phyloP scores from a whole-genome alignment of 2,888 invertebrate species.

The Trichogramma dendrolimi region DNA sequence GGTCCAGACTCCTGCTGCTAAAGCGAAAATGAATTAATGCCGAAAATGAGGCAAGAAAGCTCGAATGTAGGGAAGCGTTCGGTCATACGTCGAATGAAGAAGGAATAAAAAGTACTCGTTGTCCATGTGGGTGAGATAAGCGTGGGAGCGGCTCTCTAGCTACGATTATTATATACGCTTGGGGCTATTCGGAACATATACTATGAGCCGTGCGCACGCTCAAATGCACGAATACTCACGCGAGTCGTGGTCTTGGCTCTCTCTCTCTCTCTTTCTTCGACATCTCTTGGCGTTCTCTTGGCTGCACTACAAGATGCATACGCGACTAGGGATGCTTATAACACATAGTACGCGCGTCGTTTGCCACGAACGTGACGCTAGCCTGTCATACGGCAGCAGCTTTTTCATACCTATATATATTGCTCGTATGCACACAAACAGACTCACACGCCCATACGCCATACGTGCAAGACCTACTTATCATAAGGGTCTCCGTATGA shows the following conservation, averaged over 20 bases:
- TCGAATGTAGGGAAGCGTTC: slow-evolving; percentile 6
- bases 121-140: not conserved
- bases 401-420: too few relatives aligned
- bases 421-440: slow-evolving; percentile 2
- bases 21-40: slow-evolving; percentile 10
- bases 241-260: slow-evolving; percentile 1
- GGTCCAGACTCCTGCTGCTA: not conserved
- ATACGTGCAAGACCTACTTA: slow-evolving; percentile 22
- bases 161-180: too few relatives aligned
- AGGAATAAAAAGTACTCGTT: slow-evolving; percentile 13
- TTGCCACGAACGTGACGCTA: slow-evolving; percentile 50
- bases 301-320: too few relatives aligned
- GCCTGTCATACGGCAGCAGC: slow-evolving; percentile 44
- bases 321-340: slow-evolving; percentile 2
- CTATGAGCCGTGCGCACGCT: too few relatives aligned
- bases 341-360: slow-evolving; percentile 50
- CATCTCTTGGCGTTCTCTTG: too few relatives aligned
- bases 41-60: slow-evolving; percentile 11
- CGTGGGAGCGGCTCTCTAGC: not conserved
- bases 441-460: too few relatives aligned
- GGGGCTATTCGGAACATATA: too few relatives aligned
- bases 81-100: slow-evolving; percentile 9
- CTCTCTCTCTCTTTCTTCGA: not conserved
- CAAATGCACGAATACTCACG: not conserved
- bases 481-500: slow-evolving; percentile 15